These are phyloP conservation scores for Heteromormyrus szaboi DNA, from an alignment of 2,797 vertebrate species.

Conservation along the genomic window DNA sequence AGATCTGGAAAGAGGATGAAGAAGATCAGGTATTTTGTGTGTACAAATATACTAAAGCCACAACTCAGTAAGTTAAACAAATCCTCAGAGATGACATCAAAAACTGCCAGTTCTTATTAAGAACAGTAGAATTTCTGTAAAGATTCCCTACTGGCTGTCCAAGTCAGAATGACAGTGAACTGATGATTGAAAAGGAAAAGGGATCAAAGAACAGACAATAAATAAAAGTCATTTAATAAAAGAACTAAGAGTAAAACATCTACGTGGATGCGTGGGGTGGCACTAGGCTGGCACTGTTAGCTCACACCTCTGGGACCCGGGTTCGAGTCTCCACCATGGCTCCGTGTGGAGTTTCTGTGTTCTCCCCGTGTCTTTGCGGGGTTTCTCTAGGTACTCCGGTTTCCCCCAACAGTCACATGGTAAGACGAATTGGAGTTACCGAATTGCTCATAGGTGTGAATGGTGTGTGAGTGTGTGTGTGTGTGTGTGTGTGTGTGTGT, in stretches of 20 bases:
- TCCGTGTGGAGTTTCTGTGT: background rate
- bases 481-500: too few species aligned
- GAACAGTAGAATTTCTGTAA: background rate
- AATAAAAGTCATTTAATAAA: background rate
- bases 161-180: background rate
- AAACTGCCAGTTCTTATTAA: background rate
- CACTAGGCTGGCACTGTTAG: background rate
- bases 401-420: background rate
- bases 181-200: background rate
- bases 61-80: background rate
- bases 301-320: background rate
- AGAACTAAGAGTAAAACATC: background rate
- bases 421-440: background rate
- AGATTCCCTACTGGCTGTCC: background rate
- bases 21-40: constrained; percentile 23
- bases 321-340: background rate
- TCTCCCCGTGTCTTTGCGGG: background rate
- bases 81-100: background rate
- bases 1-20: constrained; percentile 24
- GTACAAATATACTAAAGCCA: background rate
- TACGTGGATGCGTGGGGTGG: background rate
- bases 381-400: background rate
- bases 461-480: background rate
- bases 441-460: background rate
- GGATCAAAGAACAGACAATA: background rate